These are phyloP conservation scores for Ammospiza caudacuta DNA, from an alignment of 2,113 vertebrate genomes.

Conservation along the genomic window DNA sequence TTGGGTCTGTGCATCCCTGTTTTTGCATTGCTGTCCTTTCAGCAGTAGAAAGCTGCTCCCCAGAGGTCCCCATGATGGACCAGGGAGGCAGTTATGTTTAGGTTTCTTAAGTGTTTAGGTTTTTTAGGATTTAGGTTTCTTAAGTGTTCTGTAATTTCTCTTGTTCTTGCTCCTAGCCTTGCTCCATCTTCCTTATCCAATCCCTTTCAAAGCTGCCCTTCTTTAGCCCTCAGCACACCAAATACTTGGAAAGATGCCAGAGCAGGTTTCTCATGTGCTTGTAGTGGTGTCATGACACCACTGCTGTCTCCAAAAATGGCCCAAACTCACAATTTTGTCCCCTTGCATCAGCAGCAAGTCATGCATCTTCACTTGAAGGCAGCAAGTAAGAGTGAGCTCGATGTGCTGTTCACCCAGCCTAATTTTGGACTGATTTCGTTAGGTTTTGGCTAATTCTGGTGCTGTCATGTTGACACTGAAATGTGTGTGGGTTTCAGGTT, in stretches of 20 bases:
- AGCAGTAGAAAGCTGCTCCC: neutral
- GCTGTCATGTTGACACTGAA: accelerated
- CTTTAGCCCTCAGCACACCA: neutral
- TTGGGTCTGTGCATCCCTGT: accelerated
- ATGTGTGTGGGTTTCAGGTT: neutral
- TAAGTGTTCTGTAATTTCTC: neutral
- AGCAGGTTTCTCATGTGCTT: neutral
- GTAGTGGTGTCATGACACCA: accelerated
- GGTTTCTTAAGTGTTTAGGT: neutral
- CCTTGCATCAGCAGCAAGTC: neutral
- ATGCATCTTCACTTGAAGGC: neutral
- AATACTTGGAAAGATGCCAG: accelerated
- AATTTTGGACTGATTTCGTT: neutral
- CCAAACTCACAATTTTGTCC: neutral
- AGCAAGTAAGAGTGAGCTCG: accelerated
- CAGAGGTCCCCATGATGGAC: neutral
- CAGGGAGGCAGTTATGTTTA: neutral
- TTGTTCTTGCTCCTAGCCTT: neutral
- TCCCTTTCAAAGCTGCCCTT: neutral
- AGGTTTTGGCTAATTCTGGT: neutral
- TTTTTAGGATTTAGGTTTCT: neutral
- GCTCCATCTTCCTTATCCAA: neutral
- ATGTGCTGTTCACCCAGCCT: neutral
- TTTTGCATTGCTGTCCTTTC: neutral
- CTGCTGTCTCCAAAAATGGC: neutral